Evolutionary conservation across 2,113 vertebrate genomes (phyloP), one percentile per base, ranked within the genome.

Genomic region (Pagrus major): DNA sequence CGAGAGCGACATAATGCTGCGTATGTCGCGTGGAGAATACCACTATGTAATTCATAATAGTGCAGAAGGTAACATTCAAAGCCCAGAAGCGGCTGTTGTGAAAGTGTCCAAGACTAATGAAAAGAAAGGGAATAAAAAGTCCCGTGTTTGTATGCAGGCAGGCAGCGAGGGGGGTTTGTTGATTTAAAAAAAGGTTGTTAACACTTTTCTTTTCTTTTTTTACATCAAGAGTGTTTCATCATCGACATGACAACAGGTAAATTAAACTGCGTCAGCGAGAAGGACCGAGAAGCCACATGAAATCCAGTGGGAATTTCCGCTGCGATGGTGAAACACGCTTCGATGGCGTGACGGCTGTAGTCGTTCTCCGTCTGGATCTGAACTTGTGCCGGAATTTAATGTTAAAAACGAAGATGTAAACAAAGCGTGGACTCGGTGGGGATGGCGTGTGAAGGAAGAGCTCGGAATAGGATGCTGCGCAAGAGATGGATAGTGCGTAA

Each of bases 261-360:
- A 93, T 90, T 52, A 78, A 93, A 94, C 92, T 95, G 95, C 95
- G 95, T 95, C 95, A 95, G 93, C 91, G 83, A 61, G 81, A 81
- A 72, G 84, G 72, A 91, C 74, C 81, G 88, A 71, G 73, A 80
- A 89, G 61, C 84, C 82, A 70, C 81, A 80, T 56, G 69, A 59
- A 89, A 89, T 90, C 90, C 84, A 41, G 55, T 21, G 78, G 92
- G 91, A 91, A 90, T 93, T 92, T 92, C 86, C 85, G 77, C 91
- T 80, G 86, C 86, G 85, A 80, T 56, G 77, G 69, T 66, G 41
- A 39, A 70, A 60, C 75, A 58, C 8, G 58, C 54, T 33, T 42
- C 35, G 60, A 51, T 41, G 63, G 64, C 35, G 4, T 80, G 79
- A 66, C 70, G 51, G 21, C 31, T n/a, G 55, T 49, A 25, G 70